Evolutionary conservation across 2,113 vertebrate species (phyloP), one percentile per base, ranked within the genome.

Genomic region (Diphyllodes magnificus): DNA sequence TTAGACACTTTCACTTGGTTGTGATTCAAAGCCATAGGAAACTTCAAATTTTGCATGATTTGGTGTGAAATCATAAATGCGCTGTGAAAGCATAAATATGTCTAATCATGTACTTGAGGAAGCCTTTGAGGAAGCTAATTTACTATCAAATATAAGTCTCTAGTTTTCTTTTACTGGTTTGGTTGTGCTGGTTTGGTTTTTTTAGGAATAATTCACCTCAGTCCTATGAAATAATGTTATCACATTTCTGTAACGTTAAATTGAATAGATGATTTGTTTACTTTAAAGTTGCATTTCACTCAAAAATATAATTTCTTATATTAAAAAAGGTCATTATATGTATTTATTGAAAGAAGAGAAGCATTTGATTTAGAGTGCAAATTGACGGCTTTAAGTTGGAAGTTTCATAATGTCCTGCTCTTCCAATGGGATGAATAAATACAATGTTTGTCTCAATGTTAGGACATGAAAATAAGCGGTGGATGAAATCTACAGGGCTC

Each of bases 61-160:
- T 90, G 44, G 27, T 94, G 59, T 69, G 54, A 94, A 88, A 85
- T 71, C 66, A 56, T 56, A 65, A 82, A 69, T 53, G 30, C 77
- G 71, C 71, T 73, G 37, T 66, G 76, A 65, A 83, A 91, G 77
- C 42, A 30, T 31, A 77, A 84, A 78, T 84, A 59, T 44, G 12
- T 54, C 51, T 87, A 89, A 82, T 86, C 13, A 13, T 49, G 13
- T 2, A 11, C 27, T 50, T 40, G 54, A 77, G 50, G 54, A 88
- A 83, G 51, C 14, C 14, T 56, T 60, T 50, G 64, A 59, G 35
- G 45, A 83, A 70, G 31, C 2, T 37, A 16, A 77, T 45, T 57
- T 86, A 7, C 40, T 69, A 13, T 61, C 8, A 57, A 65, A 88
- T 82, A 12, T 10, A 72, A 61, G 7, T 39, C n/a, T 66, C 6